phyloP scores from a whole-genome alignment of 2,113 vertebrate genomes.

The Cranoglanis bouderius region DNA sequence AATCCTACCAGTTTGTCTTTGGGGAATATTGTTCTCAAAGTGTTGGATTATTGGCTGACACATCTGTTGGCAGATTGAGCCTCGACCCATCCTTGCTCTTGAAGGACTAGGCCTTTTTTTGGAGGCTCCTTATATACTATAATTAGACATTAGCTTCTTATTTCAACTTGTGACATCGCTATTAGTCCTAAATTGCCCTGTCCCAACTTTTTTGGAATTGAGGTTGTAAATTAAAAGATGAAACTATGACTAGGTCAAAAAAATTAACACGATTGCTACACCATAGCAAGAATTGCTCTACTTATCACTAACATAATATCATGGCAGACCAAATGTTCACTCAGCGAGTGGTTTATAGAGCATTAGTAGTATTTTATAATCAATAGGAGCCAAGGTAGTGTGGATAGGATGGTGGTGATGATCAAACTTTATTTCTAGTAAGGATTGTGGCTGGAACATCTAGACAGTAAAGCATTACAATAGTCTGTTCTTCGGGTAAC shows the following conservation, averaged over 20 bases:
- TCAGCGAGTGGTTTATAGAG: not conserved
- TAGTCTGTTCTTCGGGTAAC: not conserved
- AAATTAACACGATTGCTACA: not conserved
- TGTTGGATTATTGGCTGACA: too few relatives aligned
- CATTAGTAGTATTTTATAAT: not conserved
- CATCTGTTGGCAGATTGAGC: too few relatives aligned
- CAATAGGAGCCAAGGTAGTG: not conserved
- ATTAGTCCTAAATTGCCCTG: too few relatives aligned
- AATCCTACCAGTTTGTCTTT: too few relatives aligned
- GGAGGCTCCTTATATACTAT: too few relatives aligned
- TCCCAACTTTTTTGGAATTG: too few relatives aligned
- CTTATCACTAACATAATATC: not conserved
- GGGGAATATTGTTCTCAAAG: too few relatives aligned
- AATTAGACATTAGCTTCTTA: too few relatives aligned
- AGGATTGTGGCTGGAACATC: not conserved
- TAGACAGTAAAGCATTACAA: not conserved
- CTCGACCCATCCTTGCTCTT: too few relatives aligned
- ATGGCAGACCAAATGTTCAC: not conserved
- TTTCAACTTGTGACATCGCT: too few relatives aligned
- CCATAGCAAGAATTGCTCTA: not conserved
- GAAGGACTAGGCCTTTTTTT: too few relatives aligned
- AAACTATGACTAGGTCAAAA: not conserved
- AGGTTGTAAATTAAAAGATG: too few relatives aligned
- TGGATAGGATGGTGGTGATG: not conserved
- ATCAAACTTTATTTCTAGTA: not conserved